Evolutionary conservation across 1,140 invertebrate genomes (phyloP).

Genomic region (Tetraneura akinire): DNA sequence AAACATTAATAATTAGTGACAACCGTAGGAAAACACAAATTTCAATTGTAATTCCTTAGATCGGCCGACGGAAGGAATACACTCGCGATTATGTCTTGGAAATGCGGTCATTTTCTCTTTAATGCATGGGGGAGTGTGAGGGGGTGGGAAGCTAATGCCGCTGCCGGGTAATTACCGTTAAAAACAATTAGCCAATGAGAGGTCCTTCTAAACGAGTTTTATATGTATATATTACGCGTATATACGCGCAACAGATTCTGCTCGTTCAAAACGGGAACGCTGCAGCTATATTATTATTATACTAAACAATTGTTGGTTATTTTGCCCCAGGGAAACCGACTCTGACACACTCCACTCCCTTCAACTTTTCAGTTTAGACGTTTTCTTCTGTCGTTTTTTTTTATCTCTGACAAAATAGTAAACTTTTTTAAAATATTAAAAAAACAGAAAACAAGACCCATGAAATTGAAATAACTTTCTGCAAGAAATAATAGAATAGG

Average conservation of each 20-base stretch:
- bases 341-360: constrained; percentile 16
- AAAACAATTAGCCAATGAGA: constrained; percentile 43
- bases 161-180: constrained; percentile 43
- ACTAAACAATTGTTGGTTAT: constrained; percentile 43
- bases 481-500: not conserved
- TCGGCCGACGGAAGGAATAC: constrained; percentile 26
- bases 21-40: constrained; percentile 14
- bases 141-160: constrained; percentile 26
- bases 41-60: constrained; percentile 27
- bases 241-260: constrained; percentile 35
- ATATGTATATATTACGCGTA: constrained; percentile 25
- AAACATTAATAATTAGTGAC: constrained; percentile 17
- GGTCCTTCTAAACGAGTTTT: constrained; percentile 41
- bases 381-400: not conserved
- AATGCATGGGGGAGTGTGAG: too few relatives aligned
- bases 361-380: constrained; percentile 36
- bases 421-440: constrained; percentile 14
- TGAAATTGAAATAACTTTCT: constrained; percentile 13
- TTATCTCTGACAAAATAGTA: constrained; percentile 29
- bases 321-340: constrained; percentile 38
- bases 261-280: not conserved
- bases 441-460: not conserved
- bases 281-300: too few relatives aligned
- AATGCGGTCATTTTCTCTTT: constrained; percentile 39
- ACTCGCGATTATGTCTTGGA: constrained; percentile 25